Evolutionary conservation across 92 coral and sea anemone genomes (phyloP), one percentile per base, ranked within the genome.

Genomic region (Virgularia gustaviana): DNA sequence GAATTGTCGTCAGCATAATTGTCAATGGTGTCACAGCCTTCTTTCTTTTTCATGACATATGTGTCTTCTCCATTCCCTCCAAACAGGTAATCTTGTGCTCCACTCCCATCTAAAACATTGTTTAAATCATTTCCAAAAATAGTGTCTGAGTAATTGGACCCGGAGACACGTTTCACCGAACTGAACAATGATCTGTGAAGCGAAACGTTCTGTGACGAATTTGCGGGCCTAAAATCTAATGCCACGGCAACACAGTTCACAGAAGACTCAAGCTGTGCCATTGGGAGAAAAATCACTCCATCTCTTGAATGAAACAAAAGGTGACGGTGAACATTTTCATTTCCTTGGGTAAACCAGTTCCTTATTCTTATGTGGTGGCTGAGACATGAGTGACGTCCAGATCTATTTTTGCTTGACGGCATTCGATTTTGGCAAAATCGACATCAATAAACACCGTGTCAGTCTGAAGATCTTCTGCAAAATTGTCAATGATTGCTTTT

Each of bases 191-290:
- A 2, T n/a, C 36, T 30, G 30, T 11, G 27, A n/a, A 73, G 39
- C 3, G 49, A 16, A 24, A 80, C 41, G 11, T 34, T 64, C 66
- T 74, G 65, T 37, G 51, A 8, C 0, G 0, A 15, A 18, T 63
- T 52, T 20, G 71, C 53, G 19, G 59, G 28, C 19, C 68, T 16
- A 6, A 73, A 36, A 45, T 63, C 85, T 2, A 80, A 59, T 15
- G 85, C 82, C 7, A 80, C 81, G 18, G 85, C 75, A n/a, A 56
- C 79, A 58, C 85, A 80, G 12, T 32, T 49, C 36, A 81, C 76
- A 16, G 60, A 54, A 54, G 60, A 54, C 25, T 54, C 60, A 54
- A 27, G 28, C 2, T 18, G 60, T 54, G 19, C 25, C 60, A 54
- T 54, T 54, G 28, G 19, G 45, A 39, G 45, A 39, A 39, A 39